A percentile compares a stretch with the other conserved stretches of the same genome.
Conservation (phyloP, 2,113 vertebrate species). For the Callipepla californica region DNA sequence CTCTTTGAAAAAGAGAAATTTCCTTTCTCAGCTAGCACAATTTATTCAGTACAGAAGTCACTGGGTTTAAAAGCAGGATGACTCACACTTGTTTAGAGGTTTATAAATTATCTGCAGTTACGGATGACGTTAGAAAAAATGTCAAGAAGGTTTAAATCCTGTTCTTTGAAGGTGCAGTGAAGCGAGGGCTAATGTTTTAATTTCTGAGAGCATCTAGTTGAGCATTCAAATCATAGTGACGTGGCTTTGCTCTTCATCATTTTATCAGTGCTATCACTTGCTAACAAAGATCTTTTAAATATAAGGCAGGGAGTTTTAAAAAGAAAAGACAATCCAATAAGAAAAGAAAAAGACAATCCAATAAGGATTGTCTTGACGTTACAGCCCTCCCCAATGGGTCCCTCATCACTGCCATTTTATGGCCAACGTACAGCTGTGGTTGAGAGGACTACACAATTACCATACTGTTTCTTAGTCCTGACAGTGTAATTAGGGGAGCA, state of each 20-base stretch:
- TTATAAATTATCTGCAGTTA: slow-evolving; percentile 31
- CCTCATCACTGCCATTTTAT: neutral
- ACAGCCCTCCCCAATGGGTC: neutral
- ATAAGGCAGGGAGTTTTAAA: neutral
- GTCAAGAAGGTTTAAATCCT: slow-evolving; percentile 18
- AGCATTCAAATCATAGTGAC: slow-evolving; percentile 10
- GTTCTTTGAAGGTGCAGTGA: neutral
- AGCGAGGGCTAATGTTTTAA: slow-evolving; percentile 12
- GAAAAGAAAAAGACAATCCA: no score
- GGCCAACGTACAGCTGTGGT: neutral
- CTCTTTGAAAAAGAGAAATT: slow-evolving; percentile 31
- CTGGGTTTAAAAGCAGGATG: slow-evolving; percentile 35
- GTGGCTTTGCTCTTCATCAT: neutral
- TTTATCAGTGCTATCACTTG: neutral
- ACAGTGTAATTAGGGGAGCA: neutral
- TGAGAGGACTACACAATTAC: neutral
- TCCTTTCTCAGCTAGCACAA: neutral
- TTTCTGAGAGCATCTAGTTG: slow-evolving; percentile 11
- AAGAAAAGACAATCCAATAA: no score
- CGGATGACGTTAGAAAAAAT: neutral
- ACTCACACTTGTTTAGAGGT: slow-evolving; percentile 51
- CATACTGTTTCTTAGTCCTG: neutral
- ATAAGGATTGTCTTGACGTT: neutral
- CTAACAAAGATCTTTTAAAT: slow-evolving; percentile 1
- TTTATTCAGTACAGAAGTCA: slow-evolving; percentile 20